Evolutionary conservation across 1,140 invertebrate genomes (phyloP), one percentile per base, ranked within the genome.

Genomic region (Drosophila sulfurigaster): DNA sequence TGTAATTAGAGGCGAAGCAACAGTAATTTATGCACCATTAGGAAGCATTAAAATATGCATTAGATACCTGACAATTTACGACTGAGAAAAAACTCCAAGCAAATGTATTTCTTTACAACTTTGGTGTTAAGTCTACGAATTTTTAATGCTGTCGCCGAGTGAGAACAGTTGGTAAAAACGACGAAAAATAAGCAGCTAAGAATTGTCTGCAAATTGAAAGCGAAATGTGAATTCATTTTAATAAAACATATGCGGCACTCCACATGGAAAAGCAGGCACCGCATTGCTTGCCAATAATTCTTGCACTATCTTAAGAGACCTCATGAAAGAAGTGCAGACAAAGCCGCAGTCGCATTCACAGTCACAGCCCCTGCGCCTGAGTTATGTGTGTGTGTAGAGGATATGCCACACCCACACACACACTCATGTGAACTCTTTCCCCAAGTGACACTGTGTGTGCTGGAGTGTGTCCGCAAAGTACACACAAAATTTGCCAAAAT

Each of bases 221-320:
- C 78, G 85, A 88, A 88, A 88, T 89, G 78, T 68, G 64, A 68
- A 54, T 62, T 81, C 74, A 89, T 88, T 83, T 88, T 88, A 88
- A 88, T 88, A 88, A 88, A 88, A 89, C 85, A 88, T 88, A 88
- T 88, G 85, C 74, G 85, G 64, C 80, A 38, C 56, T 57, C 68
- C 32, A 13, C 60, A 49, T 63, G 51, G n/a, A 43, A 6, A 57
- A 56, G 11, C 20, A 58, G 62, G 25, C 65, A 68, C 79, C 72
- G 65, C 74, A 75, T 70, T 59, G 69, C 67, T 70, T 78, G 86
- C 85, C 81, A 82, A 87, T 86, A 86, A 82, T 77, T 89, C 67
- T 88, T 78, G 80, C 85, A 88, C 83, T 88, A 88, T 88, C 83
- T 88, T 82, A 64, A 58, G 45, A 68, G 58, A 81, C 72, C 75